phyloP scores from a whole-genome alignment of 30 jellyfish, hydroid and myxozoan species.

The Aurelia aurita region DNA sequence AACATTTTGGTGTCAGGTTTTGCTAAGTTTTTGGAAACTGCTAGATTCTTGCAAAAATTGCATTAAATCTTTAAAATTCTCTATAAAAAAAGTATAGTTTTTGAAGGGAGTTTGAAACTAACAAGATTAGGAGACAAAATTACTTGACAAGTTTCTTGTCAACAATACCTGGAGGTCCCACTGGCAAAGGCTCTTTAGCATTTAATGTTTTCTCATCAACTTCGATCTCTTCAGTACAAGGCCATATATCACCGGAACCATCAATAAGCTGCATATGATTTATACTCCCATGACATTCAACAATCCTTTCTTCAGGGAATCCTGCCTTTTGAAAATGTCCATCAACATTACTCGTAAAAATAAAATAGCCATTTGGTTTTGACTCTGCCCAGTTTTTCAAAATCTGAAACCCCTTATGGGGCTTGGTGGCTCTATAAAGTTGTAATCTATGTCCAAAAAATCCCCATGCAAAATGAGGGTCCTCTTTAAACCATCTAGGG shows the following conservation, averaged over 20 bases:
- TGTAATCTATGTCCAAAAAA: conserved; percentile 79
- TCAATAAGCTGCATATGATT: conserved; percentile 33
- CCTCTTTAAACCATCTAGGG: conserved; percentile 75
- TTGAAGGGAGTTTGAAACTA: too few species aligned
- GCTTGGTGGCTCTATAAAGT: conserved; percentile 59
- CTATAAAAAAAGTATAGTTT: too few species aligned
- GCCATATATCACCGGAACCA: conserved; percentile 73
- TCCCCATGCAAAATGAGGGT: conserved; percentile 89
- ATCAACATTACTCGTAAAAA: conserved; percentile 86
- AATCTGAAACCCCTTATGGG: conserved; percentile 82
- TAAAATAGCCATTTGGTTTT: conserved; percentile 53
- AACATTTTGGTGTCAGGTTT: too few species aligned
- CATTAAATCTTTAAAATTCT: too few species aligned
- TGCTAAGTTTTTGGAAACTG: too few species aligned
- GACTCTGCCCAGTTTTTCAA: conserved; percentile 65
- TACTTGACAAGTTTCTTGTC: background rate
- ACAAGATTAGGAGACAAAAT: background rate
- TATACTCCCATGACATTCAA: conserved; percentile 79
- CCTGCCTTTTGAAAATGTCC: conserved; percentile 89
- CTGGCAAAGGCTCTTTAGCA: conserved; percentile 67
- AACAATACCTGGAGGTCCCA: conserved; percentile 86
- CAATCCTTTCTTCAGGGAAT: conserved; percentile 58
- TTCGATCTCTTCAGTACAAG: conserved; percentile 41
- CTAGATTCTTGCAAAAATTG: too few species aligned
- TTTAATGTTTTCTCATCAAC: conserved; percentile 62